Evolutionary conservation across 2,797 vertebrate species (phyloP).

Genomic region (Eutrigla gurnardus): DNA sequence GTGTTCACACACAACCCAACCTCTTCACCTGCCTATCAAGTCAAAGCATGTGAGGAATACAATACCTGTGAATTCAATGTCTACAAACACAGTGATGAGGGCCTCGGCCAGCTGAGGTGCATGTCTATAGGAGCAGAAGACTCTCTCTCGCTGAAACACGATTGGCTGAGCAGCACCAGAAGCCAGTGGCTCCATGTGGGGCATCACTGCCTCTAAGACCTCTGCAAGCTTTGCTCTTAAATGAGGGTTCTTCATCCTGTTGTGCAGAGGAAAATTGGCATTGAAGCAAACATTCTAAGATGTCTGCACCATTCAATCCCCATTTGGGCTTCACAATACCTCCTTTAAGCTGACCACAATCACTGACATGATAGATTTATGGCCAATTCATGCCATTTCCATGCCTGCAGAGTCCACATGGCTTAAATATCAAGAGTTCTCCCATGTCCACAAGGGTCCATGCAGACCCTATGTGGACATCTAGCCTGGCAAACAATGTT

Average conservation of each 20-base stretch:
- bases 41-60: neutral
- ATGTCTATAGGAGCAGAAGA: conserved; percentile 91
- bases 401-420: too few relatives aligned
- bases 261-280: neutral
- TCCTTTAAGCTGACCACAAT: neutral
- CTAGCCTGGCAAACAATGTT: too few relatives aligned
- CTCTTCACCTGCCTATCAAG: neutral
- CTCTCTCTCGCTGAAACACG: conserved; percentile 92
- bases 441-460: too few relatives aligned
- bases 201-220: conserved; percentile 98
- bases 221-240: conserved; percentile 96
- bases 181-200: conserved; percentile 90
- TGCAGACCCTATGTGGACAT: too few relatives aligned
- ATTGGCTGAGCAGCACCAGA: conserved; percentile 87
- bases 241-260: conserved; percentile 98
- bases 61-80: conserved; percentile 97
- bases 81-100: conserved; percentile 97
- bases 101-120: conserved; percentile 94
- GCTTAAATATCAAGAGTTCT: too few relatives aligned
- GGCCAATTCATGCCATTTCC: too few relatives aligned
- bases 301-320: neutral
- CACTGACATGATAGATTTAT: neutral
- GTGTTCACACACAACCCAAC: conserved; percentile 19
- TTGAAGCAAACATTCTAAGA: conserved; percentile 1
- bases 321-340: neutral